Percentiles rank a stretch among this genome's conserved stretches.
phyloP scores from a whole-genome alignment of 2,888 invertebrate species.

The Danaus chrysippus region DNA sequence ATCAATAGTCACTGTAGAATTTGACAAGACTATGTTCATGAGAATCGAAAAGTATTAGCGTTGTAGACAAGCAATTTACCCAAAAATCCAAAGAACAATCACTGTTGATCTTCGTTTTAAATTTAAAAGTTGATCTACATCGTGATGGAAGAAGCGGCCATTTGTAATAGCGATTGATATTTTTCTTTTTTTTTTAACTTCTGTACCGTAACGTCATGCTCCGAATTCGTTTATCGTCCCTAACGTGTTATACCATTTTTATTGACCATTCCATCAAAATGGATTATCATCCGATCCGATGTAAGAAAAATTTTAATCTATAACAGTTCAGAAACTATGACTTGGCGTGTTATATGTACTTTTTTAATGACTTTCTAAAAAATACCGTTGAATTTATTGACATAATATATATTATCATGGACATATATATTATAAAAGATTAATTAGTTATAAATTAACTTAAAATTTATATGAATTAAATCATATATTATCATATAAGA shows the following conservation, averaged over 20 bases:
- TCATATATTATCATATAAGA: too few species aligned
- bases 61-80: not conserved
- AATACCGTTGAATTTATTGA: too few species aligned
- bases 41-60: not conserved
- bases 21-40: not conserved
- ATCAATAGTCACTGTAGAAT: too few species aligned
- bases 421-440: too few species aligned
- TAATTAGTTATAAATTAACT: too few species aligned
- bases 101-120: constrained; percentile 9
- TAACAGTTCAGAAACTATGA: too few species aligned
- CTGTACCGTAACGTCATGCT: constrained; percentile 54
- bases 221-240: constrained; percentile 34
- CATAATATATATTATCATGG: too few species aligned
- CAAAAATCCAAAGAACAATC: not conserved
- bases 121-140: constrained; percentile 14
- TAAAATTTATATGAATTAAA: too few species aligned
- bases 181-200: constrained; percentile 47
- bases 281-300: too few species aligned
- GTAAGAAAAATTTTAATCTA: too few species aligned
- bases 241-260: constrained; percentile 21
- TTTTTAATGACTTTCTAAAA: too few species aligned
- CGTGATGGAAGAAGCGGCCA: constrained; percentile 44
- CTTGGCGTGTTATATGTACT: too few species aligned
- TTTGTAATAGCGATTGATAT: constrained; percentile 42
- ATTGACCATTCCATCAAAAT: not conserved